phyloP scores from a whole-genome alignment of 2,888 invertebrate species.

The Tolmerus cingulatus region DNA sequence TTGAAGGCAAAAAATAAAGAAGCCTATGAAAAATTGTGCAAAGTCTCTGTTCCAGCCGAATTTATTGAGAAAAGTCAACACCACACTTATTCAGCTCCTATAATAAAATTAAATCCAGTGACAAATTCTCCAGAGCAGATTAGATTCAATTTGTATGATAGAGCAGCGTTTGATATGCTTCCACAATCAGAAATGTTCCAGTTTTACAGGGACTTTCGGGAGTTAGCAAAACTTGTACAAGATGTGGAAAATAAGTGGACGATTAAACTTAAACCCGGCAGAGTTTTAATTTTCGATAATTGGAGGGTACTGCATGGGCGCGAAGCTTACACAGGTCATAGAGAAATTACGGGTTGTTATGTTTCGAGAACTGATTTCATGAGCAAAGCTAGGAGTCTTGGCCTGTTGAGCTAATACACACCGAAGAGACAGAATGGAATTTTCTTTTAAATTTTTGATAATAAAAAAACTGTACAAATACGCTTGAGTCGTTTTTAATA shows the following conservation, averaged over 20 bases:
- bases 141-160: slow-evolving; percentile 79
- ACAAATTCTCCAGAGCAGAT: slow-evolving; percentile 70
- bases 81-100: slow-evolving; percentile 67
- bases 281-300: slow-evolving; percentile 78
- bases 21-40: slow-evolving; percentile 69
- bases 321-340: slow-evolving; percentile 71
- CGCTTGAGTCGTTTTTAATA: background rate
- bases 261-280: slow-evolving; percentile 73
- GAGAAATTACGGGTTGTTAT: slow-evolving; percentile 77
- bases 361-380: slow-evolving; percentile 75
- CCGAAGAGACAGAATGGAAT: slow-evolving; percentile 53
- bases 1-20: slow-evolving; percentile 66
- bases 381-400: slow-evolving; percentile 67
- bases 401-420: slow-evolving; percentile 55
- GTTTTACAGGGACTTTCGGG: slow-evolving; percentile 71
- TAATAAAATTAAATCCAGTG: slow-evolving; percentile 67
- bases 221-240: slow-evolving; percentile 66
- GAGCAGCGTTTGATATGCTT: slow-evolving; percentile 69
- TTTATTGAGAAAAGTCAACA: slow-evolving; percentile 72
- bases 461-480: background rate
- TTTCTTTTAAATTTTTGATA: slow-evolving; percentile 54
- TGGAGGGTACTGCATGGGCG: slow-evolving; percentile 81
- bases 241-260: slow-evolving; percentile 66
- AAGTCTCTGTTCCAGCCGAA: slow-evolving; percentile 69
- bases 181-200: slow-evolving; percentile 65